Percentiles rank a stretch among this genome's conserved stretches.
These are phyloP conservation scores for Capromys pilorides DNA, from an alignment of 2,797 vertebrate species.

Conservation along the genomic window DNA sequence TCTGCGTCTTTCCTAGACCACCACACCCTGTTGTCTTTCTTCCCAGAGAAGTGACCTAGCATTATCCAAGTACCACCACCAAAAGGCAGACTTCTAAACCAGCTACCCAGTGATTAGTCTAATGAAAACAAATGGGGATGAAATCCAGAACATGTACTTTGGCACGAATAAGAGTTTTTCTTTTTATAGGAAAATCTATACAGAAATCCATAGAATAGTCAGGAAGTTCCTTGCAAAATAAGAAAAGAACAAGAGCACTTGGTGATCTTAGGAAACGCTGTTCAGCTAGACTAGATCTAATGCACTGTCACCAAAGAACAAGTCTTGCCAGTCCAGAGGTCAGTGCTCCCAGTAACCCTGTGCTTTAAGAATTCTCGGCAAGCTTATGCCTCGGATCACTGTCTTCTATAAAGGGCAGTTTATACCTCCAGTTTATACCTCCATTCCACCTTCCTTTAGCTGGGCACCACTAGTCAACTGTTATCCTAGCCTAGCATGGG, in stretches of 20 bases:
- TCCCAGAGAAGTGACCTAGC: neutral
- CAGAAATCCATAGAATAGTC: neutral
- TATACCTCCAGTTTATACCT: neutral
- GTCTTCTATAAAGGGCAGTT: neutral
- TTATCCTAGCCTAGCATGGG: neutral
- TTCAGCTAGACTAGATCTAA: neutral
- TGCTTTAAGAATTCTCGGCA: neutral
- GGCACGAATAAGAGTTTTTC: neutral
- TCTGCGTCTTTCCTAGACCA: neutral
- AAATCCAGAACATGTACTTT: neutral
- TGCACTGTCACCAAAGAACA: neutral
- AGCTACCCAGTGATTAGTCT: neutral
- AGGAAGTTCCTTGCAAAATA: neutral
- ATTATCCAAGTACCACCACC: neutral
- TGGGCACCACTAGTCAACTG: neutral
- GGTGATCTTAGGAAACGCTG: neutral
- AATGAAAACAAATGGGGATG: neutral
- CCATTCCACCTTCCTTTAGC: neutral
- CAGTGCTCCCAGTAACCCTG: neutral
- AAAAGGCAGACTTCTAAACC: neutral
- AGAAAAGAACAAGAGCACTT: neutral
- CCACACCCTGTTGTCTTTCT: neutral
- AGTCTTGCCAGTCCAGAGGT: neutral
- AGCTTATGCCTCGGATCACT: neutral
- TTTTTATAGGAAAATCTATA: constrained; percentile 2